A percentile compares a stretch with the other conserved stretches of the same genome.
Conservation (phyloP, 2,797 vertebrate species). For the Rhinoraja longicauda region DNA sequence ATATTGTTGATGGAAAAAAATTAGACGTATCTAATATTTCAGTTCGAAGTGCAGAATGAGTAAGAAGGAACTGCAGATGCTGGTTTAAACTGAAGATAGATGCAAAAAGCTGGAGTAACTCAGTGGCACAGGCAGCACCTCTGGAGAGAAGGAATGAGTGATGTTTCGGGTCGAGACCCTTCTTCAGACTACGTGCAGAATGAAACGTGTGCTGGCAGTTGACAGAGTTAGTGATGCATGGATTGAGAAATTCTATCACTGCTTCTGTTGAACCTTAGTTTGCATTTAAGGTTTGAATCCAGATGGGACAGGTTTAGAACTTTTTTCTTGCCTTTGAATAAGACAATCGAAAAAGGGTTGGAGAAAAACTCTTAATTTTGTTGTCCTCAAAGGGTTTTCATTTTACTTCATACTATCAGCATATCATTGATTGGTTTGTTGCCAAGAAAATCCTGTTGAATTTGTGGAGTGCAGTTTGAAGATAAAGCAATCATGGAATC, state of each 20-base stretch:
- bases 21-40: background rate
- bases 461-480: background rate
- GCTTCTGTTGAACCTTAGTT: background rate
- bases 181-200: background rate
- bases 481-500: background rate
- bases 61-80: too few species aligned
- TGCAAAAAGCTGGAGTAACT: too few species aligned
- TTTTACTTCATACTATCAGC: background rate
- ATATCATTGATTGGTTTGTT: background rate
- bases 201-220: background rate
- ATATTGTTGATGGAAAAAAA: background rate
- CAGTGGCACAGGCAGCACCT: too few species aligned
- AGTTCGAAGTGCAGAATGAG: background rate
- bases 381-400: background rate
- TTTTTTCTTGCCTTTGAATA: background rate
- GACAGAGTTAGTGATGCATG: background rate
- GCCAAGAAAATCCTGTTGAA: conserved; percentile 1
- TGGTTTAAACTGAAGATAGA: too few species aligned
- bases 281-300: background rate
- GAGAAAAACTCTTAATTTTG: background rate
- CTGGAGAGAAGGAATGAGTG: too few species aligned
- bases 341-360: background rate
- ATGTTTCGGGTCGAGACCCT: too few species aligned
- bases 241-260: background rate
- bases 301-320: background rate